Base-by-base conservation (phyloP, 2,113 vertebrate genomes). In the Mirounga angustirostris region DNA sequence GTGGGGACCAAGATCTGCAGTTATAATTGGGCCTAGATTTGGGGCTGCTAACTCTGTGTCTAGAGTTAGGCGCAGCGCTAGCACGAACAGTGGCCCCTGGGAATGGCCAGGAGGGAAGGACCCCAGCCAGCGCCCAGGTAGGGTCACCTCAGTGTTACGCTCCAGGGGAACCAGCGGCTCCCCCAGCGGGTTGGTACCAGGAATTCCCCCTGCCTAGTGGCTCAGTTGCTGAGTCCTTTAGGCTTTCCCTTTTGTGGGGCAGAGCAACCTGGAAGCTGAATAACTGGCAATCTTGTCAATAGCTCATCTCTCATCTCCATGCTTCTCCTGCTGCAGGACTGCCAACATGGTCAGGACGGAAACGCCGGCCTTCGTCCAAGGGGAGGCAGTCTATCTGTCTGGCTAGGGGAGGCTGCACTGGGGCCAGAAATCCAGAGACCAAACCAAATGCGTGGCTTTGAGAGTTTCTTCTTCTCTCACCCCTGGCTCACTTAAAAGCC, bases 151-250 rank as follows among this genome's bases (percentile, higher is more conserved):
- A n/a, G 1, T 5, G 26, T 26, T 33, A 28, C 10, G 50, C 36
- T 58, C 13, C 18, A 7, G 46, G 21, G 43, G 63, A 30, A 24
- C 3, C 67, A 21, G 56, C 7, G 46, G 30, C 61, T 89, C 36
- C 7, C 12, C 1, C 4, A 46, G 12, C 0, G n/a, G n/a, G n/a
- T 54, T 3, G 13, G 50, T 22, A 36, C 28, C 7, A n/a, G 65
- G 59, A 26, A 36, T 1, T 10, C 46, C 28, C 24, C 7, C 33
- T 52, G 9, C 19, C 46, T 16, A 3, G 13, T 33, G n/a, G 58
- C 80, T 36, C 43, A 19, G 30, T 9, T 46, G n/a, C 52, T 52
- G 22, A 54, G 43, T 33, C 56, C 59, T 24, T 19, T 11, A 56
- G 19, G 15, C 24, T 50, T 69, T 13, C 40, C 33, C 22, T 15